These are phyloP conservation scores for Hyalella azteca DNA, from an alignment of 2,888 invertebrate genomes.

Conservation along the genomic window DNA sequence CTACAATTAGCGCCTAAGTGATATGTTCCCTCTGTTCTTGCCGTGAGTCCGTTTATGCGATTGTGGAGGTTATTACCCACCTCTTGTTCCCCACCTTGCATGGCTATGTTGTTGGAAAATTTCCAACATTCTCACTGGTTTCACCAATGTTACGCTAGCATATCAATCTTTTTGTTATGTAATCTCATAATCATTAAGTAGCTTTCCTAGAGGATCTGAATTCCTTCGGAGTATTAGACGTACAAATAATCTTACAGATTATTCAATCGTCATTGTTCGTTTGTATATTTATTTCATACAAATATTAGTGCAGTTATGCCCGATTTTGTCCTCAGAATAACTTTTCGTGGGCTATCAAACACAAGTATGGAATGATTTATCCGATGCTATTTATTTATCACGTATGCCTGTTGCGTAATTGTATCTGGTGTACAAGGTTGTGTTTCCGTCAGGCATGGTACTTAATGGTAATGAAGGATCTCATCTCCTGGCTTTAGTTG, in stretches of 20 bases:
- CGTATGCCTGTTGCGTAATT: neutral
- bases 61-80: no score
- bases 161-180: conserved; percentile 8
- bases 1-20: conserved; percentile 3
- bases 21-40: conserved; percentile 10
- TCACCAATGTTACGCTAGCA: neutral
- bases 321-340: neutral
- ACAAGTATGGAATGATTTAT: neutral
- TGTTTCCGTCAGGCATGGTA: neutral
- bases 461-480: neutral
- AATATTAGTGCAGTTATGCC: neutral
- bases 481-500: neutral
- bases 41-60: no score
- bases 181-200: conserved; percentile 16
- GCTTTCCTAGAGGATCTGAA: neutral
- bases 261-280: neutral
- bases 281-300: conserved; percentile 12
- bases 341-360: neutral
- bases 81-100: no score
- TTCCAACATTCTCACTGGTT: conserved; percentile 4
- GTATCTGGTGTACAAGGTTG: neutral
- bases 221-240: conserved; percentile 17
- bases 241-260: conserved; percentile 23
- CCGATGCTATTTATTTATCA: conserved; percentile 10
- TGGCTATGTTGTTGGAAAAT: neutral